Evolutionary conservation across 2,888 invertebrate genomes (phyloP), one percentile per base, ranked within the genome.

Genomic region (Cynaeus angustus): DNA sequence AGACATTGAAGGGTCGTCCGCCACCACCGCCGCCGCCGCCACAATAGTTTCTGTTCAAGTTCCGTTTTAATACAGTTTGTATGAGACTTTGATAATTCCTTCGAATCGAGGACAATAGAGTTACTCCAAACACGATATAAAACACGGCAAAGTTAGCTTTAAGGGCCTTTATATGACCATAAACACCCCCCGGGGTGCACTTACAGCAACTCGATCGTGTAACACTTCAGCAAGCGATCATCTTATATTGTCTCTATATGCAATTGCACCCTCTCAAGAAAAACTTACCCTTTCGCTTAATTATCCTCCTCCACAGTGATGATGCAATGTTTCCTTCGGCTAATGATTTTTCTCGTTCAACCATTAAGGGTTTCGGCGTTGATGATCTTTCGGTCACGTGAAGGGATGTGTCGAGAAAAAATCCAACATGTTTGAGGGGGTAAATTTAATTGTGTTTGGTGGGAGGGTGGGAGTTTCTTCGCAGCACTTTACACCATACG

Each of bases 131-230:
- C 21, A 52, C 67, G 61, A 67, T 67, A 67, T 67, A 67, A 67
- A 77, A 78, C 79, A 77, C 73, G 74, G 74, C 72, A 76, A 79
- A 79, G 73, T 79, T 80, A 67, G 70, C 66, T 78, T 75, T 75
- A 73, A 77, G 79, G 76, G 78, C 75, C 77, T 80, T 81, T 81
- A 81, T 81, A 81, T 77, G 80, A 79, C 74, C 76, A 72, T 75
- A 77, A 81, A 79, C 75, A 74, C 79, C 75, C 81, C 78, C 81
- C 65, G 65, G 81, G 78, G 81, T 75, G 74, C 74, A 74, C 74
- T 81, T 78, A 50, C 59, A 33, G 26, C 21, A 53, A 45, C 72
- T 70, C 73, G 75, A 77, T 79, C 79, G n/a, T 74, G 76, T 78
- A 76, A 73, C 77, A 74, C 74, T 78, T 75, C 72, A 68, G 3